These are phyloP conservation scores for Ranitomeya variabilis DNA, from an alignment of 2,113 vertebrate genomes.

Conservation along the genomic window DNA sequence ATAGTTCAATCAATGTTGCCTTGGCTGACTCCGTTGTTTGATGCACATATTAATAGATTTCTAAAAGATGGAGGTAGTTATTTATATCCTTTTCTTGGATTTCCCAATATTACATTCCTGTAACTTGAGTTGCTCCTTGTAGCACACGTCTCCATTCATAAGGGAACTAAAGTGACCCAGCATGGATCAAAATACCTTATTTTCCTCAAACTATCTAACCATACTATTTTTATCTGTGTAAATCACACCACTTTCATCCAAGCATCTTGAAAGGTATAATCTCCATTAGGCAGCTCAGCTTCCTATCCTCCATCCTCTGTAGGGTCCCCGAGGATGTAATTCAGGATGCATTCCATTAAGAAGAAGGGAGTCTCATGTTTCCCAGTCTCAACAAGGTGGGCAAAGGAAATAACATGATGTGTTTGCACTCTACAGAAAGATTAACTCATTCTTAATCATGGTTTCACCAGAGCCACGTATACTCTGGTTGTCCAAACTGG, in stretches of 20 bases:
- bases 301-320: conserved; percentile 7
- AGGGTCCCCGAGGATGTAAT: conserved; percentile 11
- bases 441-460: conserved; percentile 17
- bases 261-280: neutral
- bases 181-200: neutral
- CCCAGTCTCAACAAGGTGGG: conserved; percentile 1
- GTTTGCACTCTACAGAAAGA: neutral
- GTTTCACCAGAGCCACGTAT: too few species aligned
- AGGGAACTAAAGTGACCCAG: neutral
- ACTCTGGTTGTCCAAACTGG: too few species aligned
- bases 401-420: neutral
- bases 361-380: neutral
- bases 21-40: too few species aligned
- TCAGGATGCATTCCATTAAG: conserved; percentile 23
- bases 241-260: neutral
- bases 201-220: neutral
- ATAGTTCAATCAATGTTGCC: too few species aligned
- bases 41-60: too few species aligned
- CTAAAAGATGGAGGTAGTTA: neutral
- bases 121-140: neutral
- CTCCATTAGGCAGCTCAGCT: conserved; percentile 26
- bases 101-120: neutral
- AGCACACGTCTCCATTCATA: neutral
- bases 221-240: conserved; percentile 14
- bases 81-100: neutral